Evolutionary conservation across 2,113 vertebrate genomes (phyloP).

Genomic region (Lamprotornis superbus): DNA sequence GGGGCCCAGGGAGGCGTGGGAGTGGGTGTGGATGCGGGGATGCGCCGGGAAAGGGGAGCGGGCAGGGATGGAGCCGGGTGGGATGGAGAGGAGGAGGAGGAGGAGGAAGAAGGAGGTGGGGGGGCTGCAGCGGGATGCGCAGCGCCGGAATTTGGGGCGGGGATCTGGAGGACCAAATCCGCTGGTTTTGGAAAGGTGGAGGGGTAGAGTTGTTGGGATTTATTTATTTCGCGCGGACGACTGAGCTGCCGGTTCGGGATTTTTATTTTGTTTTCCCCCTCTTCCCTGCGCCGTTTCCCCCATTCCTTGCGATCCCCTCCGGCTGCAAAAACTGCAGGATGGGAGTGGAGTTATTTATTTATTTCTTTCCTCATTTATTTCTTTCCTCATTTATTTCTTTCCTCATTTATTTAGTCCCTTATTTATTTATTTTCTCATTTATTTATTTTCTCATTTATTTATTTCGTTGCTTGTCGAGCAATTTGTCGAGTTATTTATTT

Average conservation of each 20-base stretch:
- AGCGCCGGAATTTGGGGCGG: background rate
- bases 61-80: background rate
- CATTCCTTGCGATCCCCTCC: background rate
- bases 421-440: too few relatives aligned
- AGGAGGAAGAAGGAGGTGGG: background rate
- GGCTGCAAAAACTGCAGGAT: background rate
- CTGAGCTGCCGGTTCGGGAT: background rate
- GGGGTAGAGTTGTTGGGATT: background rate
- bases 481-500: background rate
- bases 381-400: fast-evolving
- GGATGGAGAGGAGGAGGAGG: background rate
- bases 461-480: too few relatives aligned
- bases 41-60: background rate
- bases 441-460: too few relatives aligned
- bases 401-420: too few relatives aligned
- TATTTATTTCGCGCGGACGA: background rate
- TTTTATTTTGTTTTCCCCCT: background rate
- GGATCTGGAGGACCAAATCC: background rate
- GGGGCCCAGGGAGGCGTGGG: too few relatives aligned
- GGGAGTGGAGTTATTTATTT: background rate
- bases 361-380: background rate
- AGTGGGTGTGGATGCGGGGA: background rate
- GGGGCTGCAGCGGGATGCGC: background rate
- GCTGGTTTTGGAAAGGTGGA: background rate
- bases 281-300: background rate